These are phyloP conservation scores for Dryobates pubescens DNA, from an alignment of 2,797 vertebrate genomes.

Conservation along the genomic window DNA sequence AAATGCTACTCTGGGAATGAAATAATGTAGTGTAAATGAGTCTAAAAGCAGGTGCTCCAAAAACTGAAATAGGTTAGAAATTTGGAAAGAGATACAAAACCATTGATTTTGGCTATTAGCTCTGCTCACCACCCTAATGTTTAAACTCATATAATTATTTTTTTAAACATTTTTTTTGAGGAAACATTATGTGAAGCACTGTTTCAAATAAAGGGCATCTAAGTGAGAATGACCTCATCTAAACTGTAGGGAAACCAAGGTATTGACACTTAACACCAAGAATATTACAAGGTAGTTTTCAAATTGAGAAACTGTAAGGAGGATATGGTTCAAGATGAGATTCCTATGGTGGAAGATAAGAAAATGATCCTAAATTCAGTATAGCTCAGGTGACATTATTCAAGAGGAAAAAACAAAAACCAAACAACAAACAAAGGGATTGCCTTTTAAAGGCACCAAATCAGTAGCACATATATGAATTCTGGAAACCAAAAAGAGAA, in stretches of 20 bases:
- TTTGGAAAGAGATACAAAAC: conserved; percentile 34
- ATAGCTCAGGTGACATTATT: neutral
- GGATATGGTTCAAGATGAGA: neutral
- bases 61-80: conserved; percentile 33
- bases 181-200: neutral
- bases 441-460: neutral
- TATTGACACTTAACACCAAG: neutral
- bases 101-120: conserved; percentile 26
- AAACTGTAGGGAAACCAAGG: neutral
- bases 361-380: neutral
- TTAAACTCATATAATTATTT: conserved; percentile 40
- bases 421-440: neutral
- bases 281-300: neutral
- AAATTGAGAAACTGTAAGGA: neutral
- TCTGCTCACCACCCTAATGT: conserved; percentile 8
- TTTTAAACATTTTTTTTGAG: conserved; percentile 1
- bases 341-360: neutral
- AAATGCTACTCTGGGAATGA: neutral
- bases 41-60: conserved; percentile 47
- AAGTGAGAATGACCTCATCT: neutral
- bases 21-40: conserved; percentile 68
- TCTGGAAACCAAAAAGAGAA: neutral
- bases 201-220: neutral
- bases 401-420: neutral
- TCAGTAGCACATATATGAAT: neutral